Conservation (phyloP, 1,140 invertebrate species). For the Camponotus vicinus region DNA sequence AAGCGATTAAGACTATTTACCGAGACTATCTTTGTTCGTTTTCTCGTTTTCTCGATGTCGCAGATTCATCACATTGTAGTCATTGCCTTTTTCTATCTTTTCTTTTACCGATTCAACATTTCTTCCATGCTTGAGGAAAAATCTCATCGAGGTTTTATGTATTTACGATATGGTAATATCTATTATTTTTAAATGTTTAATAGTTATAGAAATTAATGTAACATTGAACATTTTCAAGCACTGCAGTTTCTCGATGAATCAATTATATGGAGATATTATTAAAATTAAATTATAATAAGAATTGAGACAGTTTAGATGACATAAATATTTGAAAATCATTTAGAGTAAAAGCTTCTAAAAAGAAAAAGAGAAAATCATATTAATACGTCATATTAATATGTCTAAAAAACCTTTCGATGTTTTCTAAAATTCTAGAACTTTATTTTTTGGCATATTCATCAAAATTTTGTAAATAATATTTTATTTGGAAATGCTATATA, state of each 20-base stretch:
- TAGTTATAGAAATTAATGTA: background rate
- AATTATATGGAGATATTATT: background rate
- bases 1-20: conserved; percentile 22
- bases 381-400: background rate
- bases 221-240: background rate
- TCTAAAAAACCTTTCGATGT: background rate
- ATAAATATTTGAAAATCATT: background rate
- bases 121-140: background rate
- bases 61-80: conserved; percentile 15
- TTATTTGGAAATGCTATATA: background rate
- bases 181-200: background rate
- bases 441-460: background rate
- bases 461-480: background rate
- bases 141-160: too few relatives aligned
- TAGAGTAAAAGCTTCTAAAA: background rate
- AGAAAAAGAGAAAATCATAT: background rate
- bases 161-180: background rate
- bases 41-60: conserved; percentile 21
- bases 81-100: background rate
- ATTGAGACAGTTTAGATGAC: background rate
- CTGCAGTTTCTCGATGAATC: background rate
- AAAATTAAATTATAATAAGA: background rate
- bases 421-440: background rate
- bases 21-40: background rate
- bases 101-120: background rate